Conservation (phyloP, 2,113 vertebrate genomes). For the Phrynocephalus versicolor region DNA sequence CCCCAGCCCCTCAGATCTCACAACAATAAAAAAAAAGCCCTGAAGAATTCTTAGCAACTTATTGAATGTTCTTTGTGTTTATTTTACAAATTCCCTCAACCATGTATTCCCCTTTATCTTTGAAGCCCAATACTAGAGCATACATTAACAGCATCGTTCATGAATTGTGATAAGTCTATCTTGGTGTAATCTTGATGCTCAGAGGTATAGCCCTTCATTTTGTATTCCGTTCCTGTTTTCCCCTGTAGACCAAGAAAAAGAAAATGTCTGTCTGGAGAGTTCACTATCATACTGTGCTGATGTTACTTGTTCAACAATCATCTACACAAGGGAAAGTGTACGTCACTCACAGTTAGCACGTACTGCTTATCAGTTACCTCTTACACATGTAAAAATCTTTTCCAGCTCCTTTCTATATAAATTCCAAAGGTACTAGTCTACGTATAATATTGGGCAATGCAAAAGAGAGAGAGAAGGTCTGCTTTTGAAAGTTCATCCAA, state of each 20-base stretch:
- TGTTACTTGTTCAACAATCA: constrained; percentile 50
- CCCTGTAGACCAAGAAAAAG: constrained; percentile 48
- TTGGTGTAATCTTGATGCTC: constrained; percentile 62
- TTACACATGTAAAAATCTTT: constrained; percentile 37
- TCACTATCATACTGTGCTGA: constrained; percentile 60
- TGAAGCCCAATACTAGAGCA: constrained; percentile 41
- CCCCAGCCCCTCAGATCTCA: constrained; percentile 2
- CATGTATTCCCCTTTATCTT: constrained; percentile 62
- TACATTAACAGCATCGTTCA: constrained; percentile 51
- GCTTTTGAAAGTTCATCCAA: constrained; percentile 19
- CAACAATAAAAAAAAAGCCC: constrained; percentile 32
- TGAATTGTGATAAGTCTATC: constrained; percentile 62
- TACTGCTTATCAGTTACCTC: constrained; percentile 48
- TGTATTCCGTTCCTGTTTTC: constrained; percentile 65
- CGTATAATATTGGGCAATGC: constrained; percentile 32
- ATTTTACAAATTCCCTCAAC: constrained; percentile 55
- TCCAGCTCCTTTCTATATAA: constrained; percentile 28
- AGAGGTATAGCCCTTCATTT: constrained; percentile 63
- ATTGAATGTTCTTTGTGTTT: constrained; percentile 42
- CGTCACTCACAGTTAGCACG: constrained; percentile 52
- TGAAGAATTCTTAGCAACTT: constrained; percentile 42
- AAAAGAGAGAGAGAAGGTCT: constrained; percentile 17
- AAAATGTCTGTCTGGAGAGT: constrained; percentile 60
- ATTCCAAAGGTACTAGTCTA: constrained; percentile 52
- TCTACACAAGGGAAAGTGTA: constrained; percentile 34